Conservation (phyloP, 2,113 vertebrate genomes). For the Acrocephalus kingi region DNA sequence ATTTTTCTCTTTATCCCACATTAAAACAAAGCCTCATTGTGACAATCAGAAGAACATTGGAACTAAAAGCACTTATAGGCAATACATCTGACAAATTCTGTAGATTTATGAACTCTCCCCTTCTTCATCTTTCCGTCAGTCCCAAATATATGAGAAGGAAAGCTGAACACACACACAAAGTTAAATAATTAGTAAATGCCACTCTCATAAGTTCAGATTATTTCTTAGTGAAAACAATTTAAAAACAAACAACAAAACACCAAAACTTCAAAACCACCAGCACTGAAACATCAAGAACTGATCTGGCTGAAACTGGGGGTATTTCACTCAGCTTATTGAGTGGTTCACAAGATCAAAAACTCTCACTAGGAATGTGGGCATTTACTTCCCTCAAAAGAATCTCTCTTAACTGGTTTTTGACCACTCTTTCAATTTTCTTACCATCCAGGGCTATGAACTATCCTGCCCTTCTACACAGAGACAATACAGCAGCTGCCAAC, state of each 20-base stretch:
- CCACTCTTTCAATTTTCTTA: not conserved
- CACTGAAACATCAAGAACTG: not conserved
- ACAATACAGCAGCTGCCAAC: not conserved
- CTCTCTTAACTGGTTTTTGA: not conserved
- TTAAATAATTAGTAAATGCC: not conserved
- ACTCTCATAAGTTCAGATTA: not conserved
- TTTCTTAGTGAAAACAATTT: not conserved
- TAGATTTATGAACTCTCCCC: not conserved
- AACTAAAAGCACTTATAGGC: not conserved
- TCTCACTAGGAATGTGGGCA: not conserved
- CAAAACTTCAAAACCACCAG: not conserved
- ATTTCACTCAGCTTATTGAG: not conserved
- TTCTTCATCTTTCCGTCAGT: not conserved
- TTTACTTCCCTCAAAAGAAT: not conserved
- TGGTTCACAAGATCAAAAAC: not conserved
- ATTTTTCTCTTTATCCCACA: not conserved
- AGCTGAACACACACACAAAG: not conserved
- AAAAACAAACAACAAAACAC: too few species aligned
- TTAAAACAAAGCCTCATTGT: not conserved
- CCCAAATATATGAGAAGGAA: not conserved
- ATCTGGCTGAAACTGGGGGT: not conserved
- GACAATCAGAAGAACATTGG: not conserved
- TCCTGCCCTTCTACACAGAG: not conserved
- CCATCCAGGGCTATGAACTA: not conserved
- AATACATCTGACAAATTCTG: not conserved